A percentile compares a stretch with the other conserved stretches of the same genome.
Conservation (phyloP, 2,797 vertebrate genomes). For the Pampus argenteus region DNA sequence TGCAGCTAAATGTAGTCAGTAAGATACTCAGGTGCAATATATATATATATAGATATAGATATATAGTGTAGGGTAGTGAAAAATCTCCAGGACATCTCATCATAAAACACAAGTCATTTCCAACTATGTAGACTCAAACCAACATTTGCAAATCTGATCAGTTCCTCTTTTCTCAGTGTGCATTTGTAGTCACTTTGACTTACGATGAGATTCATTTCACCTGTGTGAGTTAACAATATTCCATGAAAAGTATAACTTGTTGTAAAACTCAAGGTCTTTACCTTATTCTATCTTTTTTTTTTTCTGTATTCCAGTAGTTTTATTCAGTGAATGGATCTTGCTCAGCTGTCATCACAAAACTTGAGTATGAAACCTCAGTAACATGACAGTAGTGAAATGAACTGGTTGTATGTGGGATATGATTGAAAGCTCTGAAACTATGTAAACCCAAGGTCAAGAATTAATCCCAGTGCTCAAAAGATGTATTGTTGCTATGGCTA, state of each 20-base stretch:
- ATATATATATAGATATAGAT: no score
- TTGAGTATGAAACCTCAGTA: background rate
- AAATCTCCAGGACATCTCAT: constrained; percentile 32
- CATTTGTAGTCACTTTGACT: background rate
- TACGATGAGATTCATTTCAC: background rate
- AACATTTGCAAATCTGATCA: background rate
- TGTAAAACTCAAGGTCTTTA: background rate
- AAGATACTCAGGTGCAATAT: constrained; percentile 38
- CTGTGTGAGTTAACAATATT: no score
- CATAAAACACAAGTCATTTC: constrained; percentile 36
- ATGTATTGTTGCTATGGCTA: background rate
- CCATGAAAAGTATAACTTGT: background rate
- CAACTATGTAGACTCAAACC: constrained; percentile 29
- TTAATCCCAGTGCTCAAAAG: background rate
- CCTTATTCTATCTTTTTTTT: no score
- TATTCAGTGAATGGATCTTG: background rate
- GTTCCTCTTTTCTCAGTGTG: background rate
- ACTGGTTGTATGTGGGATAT: no score
- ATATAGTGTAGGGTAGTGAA: constrained; percentile 15
- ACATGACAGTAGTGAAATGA: background rate
- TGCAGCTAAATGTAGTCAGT: constrained; percentile 36
- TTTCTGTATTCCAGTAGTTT: background rate
- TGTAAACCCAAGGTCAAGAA: background rate
- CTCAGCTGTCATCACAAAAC: background rate
- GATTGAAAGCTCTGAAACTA: no score